Evolutionary conservation across 1,140 invertebrate genomes (phyloP).

Genomic region (Drosophila athabasca): DNA sequence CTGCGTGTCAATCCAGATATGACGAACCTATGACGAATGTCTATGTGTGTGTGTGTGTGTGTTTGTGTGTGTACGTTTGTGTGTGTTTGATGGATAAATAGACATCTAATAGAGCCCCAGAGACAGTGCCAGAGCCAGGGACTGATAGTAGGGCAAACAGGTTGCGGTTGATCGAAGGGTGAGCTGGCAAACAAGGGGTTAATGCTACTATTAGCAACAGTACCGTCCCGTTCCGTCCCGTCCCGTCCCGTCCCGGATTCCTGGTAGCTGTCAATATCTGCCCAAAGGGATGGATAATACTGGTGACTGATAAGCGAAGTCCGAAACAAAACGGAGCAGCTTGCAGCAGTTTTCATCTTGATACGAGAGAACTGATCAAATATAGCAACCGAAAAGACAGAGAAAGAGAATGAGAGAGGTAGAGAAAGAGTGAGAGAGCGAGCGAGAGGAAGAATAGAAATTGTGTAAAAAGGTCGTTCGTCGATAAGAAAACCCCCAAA

Average conservation of each 20-base stretch:
- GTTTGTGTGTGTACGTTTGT: background rate
- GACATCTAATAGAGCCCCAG: constrained; percentile 33
- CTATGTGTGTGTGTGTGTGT: constrained; percentile 16
- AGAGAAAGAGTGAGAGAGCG: too few species aligned
- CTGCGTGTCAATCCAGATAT: constrained; percentile 36
- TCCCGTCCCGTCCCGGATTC: background rate
- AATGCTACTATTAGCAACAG: background rate
- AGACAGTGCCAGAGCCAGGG: constrained; percentile 6
- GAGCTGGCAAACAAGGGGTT: constrained; percentile 2
- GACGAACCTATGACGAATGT: constrained; percentile 62
- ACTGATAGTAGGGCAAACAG: constrained; percentile 42
- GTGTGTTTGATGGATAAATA: constrained; percentile 37
- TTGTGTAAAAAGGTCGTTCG: constrained; percentile 67
- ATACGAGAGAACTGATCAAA: constrained; percentile 23
- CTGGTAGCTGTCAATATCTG: constrained; percentile 4
- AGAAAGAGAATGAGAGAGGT: background rate
- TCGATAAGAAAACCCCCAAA: constrained; percentile 63
- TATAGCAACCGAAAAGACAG: constrained; percentile 42
- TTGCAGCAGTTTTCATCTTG: constrained; percentile 24
- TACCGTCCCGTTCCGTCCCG: too few species aligned
- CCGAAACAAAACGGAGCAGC: constrained; percentile 7
- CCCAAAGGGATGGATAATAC: background rate
- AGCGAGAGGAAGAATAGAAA: constrained; percentile 39
- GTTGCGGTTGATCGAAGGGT: constrained; percentile 27
- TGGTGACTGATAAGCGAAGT: constrained; percentile 25